These are phyloP conservation scores for Sebastes kiyomatsui DNA, from an alignment of 2,797 vertebrate species.

Conservation along the genomic window DNA sequence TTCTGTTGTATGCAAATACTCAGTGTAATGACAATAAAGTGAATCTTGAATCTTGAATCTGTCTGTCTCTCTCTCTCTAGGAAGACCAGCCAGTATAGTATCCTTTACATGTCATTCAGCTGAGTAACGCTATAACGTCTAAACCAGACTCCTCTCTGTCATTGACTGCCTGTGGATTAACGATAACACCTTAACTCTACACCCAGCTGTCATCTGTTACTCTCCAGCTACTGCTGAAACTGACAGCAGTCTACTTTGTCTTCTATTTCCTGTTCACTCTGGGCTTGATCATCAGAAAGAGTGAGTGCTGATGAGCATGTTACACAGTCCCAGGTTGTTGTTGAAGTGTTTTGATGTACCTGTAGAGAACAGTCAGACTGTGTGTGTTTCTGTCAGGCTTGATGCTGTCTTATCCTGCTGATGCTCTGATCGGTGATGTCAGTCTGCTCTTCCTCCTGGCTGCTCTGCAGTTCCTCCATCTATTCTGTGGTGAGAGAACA, in stretches of 20 bases:
- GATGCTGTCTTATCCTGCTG: conserved; percentile 83
- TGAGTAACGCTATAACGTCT: not conserved
- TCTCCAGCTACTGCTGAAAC: conserved; percentile 82
- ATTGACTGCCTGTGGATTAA: not conserved
- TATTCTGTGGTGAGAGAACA: conserved; percentile 82
- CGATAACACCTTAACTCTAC: conserved; percentile 35
- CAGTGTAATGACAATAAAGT: too few species aligned
- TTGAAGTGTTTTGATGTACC: not conserved
- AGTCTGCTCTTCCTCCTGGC: conserved; percentile 83
- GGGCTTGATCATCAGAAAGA: conserved; percentile 85
- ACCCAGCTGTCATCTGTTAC: conserved; percentile 84
- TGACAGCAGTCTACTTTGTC: conserved; percentile 77
- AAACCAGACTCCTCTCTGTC: not conserved
- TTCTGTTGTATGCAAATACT: not conserved
- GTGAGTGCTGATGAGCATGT: conserved; percentile 77
- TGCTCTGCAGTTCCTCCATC: conserved; percentile 75
- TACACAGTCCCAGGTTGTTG: not conserved
- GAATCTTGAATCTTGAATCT: too few species aligned
- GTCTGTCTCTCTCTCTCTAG: conserved; percentile 14
- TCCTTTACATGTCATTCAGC: conserved; percentile 56
- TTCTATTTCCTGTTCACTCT: conserved; percentile 85
- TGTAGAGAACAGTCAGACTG: not conserved
- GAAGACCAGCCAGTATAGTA: conserved; percentile 52
- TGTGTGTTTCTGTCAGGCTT: conserved; percentile 75
- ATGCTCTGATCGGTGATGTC: conserved; percentile 80